phyloP scores from a whole-genome alignment of 2,797 vertebrate genomes.

The Holocentrus rufus region DNA sequence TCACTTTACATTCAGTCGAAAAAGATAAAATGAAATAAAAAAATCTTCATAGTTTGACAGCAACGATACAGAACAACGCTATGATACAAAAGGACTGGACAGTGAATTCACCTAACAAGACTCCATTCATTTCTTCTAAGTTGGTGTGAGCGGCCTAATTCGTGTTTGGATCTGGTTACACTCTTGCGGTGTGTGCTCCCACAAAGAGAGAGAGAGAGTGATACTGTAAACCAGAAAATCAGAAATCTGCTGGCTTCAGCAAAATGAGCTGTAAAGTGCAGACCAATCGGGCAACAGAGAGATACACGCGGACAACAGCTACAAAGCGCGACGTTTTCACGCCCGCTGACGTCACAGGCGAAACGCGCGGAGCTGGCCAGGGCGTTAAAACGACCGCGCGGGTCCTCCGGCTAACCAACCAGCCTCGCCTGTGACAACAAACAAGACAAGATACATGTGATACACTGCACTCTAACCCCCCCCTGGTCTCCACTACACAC shows the following conservation, averaged over 20 bases:
- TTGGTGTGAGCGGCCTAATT: not conserved
- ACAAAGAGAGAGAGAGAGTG: not conserved
- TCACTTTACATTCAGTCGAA: slow-evolving; percentile 45
- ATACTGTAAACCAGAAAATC: slow-evolving; percentile 12
- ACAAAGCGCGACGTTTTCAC: not conserved
- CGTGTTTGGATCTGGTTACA: not conserved
- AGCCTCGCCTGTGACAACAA: not conserved
- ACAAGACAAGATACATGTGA: not conserved
- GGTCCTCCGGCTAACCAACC: slow-evolving; percentile 10
- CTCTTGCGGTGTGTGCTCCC: not conserved
- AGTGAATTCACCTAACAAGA: not conserved
- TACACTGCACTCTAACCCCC: not conserved
- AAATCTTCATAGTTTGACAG: not conserved
- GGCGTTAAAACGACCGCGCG: slow-evolving; percentile 34
- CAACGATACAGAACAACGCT: slow-evolving; percentile 2
- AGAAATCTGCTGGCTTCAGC: slow-evolving; percentile 26
- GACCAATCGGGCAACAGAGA: slow-evolving; percentile 18
- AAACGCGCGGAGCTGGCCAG: slow-evolving; percentile 12
- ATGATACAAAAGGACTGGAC: not conserved
- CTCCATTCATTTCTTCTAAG: not conserved
- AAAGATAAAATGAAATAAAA: slow-evolving; percentile 6
- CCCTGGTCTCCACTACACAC: slow-evolving; percentile 6
- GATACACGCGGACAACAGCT: slow-evolving; percentile 4
- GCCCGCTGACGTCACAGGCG: not conserved
- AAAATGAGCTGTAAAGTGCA: slow-evolving; percentile 28